Conservation (phyloP, 2,797 vertebrate species). For the Coregonus sp. region DNA sequence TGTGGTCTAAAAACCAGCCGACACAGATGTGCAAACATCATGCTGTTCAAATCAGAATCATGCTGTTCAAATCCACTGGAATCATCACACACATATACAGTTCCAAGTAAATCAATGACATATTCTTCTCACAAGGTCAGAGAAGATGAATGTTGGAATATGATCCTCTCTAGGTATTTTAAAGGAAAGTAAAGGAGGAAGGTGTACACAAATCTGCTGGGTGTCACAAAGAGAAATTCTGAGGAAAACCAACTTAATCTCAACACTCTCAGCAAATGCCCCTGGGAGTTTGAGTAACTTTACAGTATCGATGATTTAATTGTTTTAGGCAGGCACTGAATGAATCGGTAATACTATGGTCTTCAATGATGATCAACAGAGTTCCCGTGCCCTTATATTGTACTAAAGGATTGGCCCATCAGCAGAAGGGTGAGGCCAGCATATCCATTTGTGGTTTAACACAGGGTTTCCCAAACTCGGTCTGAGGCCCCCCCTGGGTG, state of each 20-base stretch:
- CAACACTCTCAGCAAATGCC: constrained; percentile 4
- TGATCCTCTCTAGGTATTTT: not conserved
- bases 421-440: not conserved
- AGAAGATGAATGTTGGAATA: constrained; percentile 20
- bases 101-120: not conserved
- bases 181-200: constrained; percentile 1
- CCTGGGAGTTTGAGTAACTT: constrained; percentile 21
- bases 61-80: not conserved
- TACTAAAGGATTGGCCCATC: not conserved
- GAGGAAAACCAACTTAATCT: constrained; percentile 9
- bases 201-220: constrained; percentile 4
- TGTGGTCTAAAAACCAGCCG: not conserved
- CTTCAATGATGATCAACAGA: not conserved
- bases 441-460: not conserved
- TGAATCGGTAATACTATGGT: not conserved
- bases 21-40: not conserved
- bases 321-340: not conserved
- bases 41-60: not conserved
- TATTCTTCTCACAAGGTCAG: constrained; percentile 22
- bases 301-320: constrained; percentile 24
- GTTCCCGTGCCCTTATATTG: not conserved
- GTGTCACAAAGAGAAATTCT: not conserved
- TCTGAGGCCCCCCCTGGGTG: too few species aligned
- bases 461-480: not conserved
- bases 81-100: not conserved